A percentile compares a stretch with the other conserved stretches of the same genome.
These are phyloP conservation scores for Fopius arisanus DNA, from an alignment of 1,140 invertebrate genomes.

Conservation along the genomic window DNA sequence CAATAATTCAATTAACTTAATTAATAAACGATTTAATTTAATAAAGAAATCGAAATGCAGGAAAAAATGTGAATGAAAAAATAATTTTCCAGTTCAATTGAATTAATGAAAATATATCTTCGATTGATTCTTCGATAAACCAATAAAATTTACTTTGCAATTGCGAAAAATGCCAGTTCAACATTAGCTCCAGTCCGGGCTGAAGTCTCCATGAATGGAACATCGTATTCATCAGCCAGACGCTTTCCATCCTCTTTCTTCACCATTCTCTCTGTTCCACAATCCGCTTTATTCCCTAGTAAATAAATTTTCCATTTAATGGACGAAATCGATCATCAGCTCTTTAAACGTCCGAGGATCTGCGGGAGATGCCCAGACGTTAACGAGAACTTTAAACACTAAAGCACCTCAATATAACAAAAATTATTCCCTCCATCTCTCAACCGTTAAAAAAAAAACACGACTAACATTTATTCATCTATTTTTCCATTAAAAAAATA, in stretches of 20 bases:
- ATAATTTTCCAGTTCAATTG: background rate
- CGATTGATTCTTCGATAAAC: too few relatives aligned
- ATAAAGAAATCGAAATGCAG: background rate
- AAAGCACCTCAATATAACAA: too few relatives aligned
- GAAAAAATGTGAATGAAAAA: too few relatives aligned
- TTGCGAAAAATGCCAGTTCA: conserved; percentile 81
- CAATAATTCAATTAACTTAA: too few relatives aligned
- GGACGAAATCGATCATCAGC: background rate
- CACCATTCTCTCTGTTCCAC: conserved; percentile 76
- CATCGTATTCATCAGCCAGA: conserved; percentile 81
- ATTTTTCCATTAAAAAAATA: too few relatives aligned
- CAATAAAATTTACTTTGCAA: conserved; percentile 71
- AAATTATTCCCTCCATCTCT: too few relatives aligned
- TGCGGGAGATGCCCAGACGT: too few relatives aligned
- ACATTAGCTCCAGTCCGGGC: conserved; percentile 87
- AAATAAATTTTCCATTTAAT: background rate
- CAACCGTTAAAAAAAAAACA: too few relatives aligned
- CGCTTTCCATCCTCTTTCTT: conserved; percentile 83
- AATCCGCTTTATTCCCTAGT: conserved; percentile 85
- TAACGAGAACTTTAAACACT: too few relatives aligned
- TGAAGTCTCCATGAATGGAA: conserved; percentile 88
- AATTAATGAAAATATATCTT: too few relatives aligned
- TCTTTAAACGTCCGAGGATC: background rate
- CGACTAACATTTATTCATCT: too few relatives aligned
- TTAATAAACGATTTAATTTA: too few relatives aligned